These are phyloP conservation scores for Ganaspis sp. DNA, from an alignment of 1,140 invertebrate species.

Conservation along the genomic window DNA sequence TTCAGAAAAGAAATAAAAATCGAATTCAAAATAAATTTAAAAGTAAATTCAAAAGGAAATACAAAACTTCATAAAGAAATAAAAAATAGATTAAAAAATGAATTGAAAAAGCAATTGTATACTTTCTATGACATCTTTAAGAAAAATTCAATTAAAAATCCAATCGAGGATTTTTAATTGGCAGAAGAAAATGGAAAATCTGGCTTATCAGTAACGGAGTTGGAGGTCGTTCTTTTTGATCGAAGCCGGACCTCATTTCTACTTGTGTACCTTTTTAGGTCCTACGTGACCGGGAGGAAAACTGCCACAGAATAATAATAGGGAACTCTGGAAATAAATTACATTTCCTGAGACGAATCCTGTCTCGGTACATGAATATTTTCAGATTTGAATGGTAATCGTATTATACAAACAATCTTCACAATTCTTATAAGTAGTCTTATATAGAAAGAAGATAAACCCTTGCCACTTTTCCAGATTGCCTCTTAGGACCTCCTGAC, in stretches of 20 bases:
- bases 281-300: conserved; percentile 51
- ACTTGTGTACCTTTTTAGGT: conserved; percentile 46
- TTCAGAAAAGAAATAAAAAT: conserved; percentile 16
- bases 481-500: not conserved
- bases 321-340: conserved; percentile 46
- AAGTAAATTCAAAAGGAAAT: too few species aligned
- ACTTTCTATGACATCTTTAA: too few species aligned
- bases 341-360: conserved; percentile 44
- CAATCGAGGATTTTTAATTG: conserved; percentile 35
- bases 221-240: conserved; percentile 54
- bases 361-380: conserved; percentile 40
- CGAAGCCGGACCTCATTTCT: conserved; percentile 48
- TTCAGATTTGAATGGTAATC: conserved; percentile 31
- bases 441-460: not conserved
- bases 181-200: conserved; percentile 42
- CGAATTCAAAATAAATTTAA: too few species aligned
- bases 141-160: conserved; percentile 25
- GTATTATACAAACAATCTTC: not conserved
- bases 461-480: not conserved
- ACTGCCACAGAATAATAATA: conserved; percentile 50
- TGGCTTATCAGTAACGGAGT: conserved; percentile 56
- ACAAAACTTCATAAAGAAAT: conserved; percentile 18
- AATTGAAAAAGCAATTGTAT: too few species aligned
- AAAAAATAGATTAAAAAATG: too few species aligned
- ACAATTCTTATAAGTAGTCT: not conserved